Evolutionary conservation across 2,113 vertebrate species (phyloP).

Genomic region (Paracanthobrama guichenoti): DNA sequence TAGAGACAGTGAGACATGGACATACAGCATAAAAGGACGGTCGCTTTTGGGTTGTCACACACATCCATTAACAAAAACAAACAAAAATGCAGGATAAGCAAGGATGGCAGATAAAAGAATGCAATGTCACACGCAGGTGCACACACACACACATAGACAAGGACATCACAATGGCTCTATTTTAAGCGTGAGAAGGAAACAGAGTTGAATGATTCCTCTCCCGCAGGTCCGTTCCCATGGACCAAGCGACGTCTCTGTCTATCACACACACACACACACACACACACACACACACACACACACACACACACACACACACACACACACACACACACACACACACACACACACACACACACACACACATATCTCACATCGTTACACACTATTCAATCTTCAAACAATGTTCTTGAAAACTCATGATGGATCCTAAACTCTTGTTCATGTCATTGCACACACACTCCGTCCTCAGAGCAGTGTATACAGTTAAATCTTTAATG

Average conservation of each 20-base stretch:
- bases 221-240: conserved; percentile 99
- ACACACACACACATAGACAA: conserved; percentile 81
- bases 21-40: conserved; percentile 58
- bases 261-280: conserved; percentile 30
- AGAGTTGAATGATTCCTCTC: conserved; percentile 99
- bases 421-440: conserved; percentile 25
- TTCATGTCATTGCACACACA: background rate
- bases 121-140: conserved; percentile 37
- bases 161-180: conserved; percentile 99
- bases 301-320: conserved; percentile 31
- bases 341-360: conserved; percentile 28
- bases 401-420: conserved; percentile 25
- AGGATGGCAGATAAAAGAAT: conserved; percentile 2
- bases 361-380: background rate
- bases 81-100: conserved; percentile 23
- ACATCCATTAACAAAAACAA: conserved; percentile 9
- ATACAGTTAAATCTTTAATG: conserved; percentile 19
- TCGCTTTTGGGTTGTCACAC: background rate
- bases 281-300: conserved; percentile 31
- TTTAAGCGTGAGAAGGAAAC: conserved; percentile 97
- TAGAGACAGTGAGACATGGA: conserved; percentile 87
- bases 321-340: conserved; percentile 19
- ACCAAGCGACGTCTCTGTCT: conserved; percentile 62
- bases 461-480: background rate
- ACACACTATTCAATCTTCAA: conserved; percentile 22